These are phyloP conservation scores for Sarcophilus harrisii DNA, from an alignment of 2,797 vertebrate genomes.

Conservation along the genomic window DNA sequence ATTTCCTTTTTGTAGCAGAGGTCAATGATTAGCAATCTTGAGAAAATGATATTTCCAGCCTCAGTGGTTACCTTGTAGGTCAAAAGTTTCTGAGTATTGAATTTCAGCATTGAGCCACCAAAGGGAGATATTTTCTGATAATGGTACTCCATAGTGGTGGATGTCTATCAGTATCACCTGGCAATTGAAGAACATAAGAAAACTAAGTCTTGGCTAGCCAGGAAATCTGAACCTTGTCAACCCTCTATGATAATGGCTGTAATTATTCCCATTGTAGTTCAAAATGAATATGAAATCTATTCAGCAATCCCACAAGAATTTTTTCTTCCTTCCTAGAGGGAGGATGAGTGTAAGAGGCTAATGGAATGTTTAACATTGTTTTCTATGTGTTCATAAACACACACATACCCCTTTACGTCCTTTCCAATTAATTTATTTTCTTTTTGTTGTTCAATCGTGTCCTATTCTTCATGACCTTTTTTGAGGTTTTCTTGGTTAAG, in stretches of 20 bases:
- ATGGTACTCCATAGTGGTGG: neutral
- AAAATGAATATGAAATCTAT: neutral
- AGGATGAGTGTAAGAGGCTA: neutral
- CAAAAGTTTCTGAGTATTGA: neutral
- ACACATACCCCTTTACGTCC: neutral
- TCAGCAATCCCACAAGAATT: neutral
- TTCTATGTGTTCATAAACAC: neutral
- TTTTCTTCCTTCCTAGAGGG: neutral
- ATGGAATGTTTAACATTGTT: neutral
- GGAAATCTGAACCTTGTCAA: neutral
- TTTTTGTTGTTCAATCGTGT: neutral
- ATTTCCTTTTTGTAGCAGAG: neutral
- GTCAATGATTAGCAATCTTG: neutral
- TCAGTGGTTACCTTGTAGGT: neutral
- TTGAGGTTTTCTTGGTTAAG: neutral
- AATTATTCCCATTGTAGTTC: neutral
- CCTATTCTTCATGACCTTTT: neutral
- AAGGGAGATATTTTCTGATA: neutral
- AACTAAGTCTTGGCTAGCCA: neutral
- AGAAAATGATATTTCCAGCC: neutral
- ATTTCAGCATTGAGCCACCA: neutral
- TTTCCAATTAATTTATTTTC: neutral
- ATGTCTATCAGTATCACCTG: neutral
- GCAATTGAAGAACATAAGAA: neutral
- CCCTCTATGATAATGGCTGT: neutral